phyloP scores from a whole-genome alignment of 2,797 vertebrate species.

The Pterois miles region DNA sequence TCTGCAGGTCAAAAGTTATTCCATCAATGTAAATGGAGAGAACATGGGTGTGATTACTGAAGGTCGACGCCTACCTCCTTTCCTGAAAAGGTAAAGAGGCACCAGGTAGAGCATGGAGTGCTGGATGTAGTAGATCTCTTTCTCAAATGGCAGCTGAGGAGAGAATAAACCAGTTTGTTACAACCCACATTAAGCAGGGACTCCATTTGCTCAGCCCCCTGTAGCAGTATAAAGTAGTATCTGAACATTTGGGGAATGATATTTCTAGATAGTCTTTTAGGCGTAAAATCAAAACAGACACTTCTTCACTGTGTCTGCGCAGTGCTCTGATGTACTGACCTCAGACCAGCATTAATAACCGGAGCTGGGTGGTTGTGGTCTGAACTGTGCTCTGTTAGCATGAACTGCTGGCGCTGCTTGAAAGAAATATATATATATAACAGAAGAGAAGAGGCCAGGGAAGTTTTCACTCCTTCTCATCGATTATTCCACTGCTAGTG shows the following conservation, averaged over 20 bases:
- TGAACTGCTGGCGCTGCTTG: conserved; percentile 5
- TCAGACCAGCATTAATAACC: not conserved
- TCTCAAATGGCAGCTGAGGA: conserved; percentile 95
- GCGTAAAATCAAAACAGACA: not conserved
- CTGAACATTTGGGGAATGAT: not conserved
- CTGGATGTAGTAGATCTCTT: conserved; percentile 98
- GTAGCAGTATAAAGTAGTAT: not conserved
- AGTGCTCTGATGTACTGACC: not conserved
- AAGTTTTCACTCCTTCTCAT: not conserved
- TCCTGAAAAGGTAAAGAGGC: conserved; percentile 94
- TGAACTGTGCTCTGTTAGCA: not conserved
- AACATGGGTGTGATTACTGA: too few species aligned
- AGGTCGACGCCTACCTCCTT: conserved; percentile 89
- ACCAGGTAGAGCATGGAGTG: conserved; percentile 98
- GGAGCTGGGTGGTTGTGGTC: not conserved
- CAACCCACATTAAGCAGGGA: not conserved
- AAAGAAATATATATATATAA: too few species aligned
- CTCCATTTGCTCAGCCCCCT: not conserved
- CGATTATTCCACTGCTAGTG: not conserved
- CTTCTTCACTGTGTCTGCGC: not conserved
- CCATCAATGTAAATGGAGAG: not conserved
- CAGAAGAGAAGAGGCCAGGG: not conserved
- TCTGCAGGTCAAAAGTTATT: not conserved
- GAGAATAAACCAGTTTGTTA: conserved; percentile 14
- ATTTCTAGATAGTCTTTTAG: not conserved